A percentile compares a stretch with the other conserved stretches of the same genome.
Conservation (phyloP, 1,140 invertebrate genomes). For the Drosophila elegans region DNA sequence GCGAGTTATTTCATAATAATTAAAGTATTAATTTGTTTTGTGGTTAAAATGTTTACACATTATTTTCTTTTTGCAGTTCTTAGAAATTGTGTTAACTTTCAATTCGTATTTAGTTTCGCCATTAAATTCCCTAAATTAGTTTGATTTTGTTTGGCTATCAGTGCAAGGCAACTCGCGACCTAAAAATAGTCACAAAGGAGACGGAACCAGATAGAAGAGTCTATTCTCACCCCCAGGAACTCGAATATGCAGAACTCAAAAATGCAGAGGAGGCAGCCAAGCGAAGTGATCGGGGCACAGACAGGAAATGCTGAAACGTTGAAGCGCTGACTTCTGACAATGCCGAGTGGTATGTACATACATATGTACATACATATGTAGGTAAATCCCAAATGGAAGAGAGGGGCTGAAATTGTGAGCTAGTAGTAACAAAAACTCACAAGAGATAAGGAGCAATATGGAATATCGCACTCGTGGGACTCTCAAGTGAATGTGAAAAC, state of each 20-base stretch:
- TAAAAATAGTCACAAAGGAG: constrained; percentile 27
- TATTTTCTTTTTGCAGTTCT: no score
- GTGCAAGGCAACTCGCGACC: neutral
- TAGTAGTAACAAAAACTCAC: constrained; percentile 22
- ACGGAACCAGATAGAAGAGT: neutral
- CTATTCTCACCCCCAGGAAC: constrained; percentile 15
- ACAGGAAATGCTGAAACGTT: constrained; percentile 32
- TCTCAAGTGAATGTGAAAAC: constrained; percentile 29
- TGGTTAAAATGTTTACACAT: no score
- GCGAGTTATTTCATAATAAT: no score
- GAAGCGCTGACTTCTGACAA: constrained; percentile 14
- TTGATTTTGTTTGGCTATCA: neutral
- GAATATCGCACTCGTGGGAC: constrained; percentile 2
- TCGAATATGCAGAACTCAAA: neutral
- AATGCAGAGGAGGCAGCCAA: constrained; percentile 13
- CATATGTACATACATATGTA: constrained; percentile 6
- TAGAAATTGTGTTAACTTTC: no score
- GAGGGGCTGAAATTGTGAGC: constrained; percentile 6
- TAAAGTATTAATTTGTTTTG: no score
- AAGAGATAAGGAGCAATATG: constrained; percentile 24
- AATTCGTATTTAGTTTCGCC: no score
- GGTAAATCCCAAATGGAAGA: constrained; percentile 17
- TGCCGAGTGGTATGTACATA: constrained; percentile 3
- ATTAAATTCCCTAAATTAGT: neutral
- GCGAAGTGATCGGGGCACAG: constrained; percentile 19